Evolutionary conservation across 1,140 invertebrate genomes (phyloP).

Genomic region (Hyphantria cunea): DNA sequence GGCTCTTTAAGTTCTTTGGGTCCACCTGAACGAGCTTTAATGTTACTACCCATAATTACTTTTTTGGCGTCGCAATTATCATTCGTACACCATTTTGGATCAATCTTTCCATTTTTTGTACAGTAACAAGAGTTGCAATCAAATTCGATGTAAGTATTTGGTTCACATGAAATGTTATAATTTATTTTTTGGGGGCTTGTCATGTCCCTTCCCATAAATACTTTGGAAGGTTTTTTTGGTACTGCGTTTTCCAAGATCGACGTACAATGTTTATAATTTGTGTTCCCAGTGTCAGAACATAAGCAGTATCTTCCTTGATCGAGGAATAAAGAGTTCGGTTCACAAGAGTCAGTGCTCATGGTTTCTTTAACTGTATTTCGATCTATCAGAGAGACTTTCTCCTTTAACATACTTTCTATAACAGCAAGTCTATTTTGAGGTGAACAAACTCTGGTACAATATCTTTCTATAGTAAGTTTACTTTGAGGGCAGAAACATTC

Average conservation of each 20-base stretch:
- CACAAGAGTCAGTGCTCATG: constrained; percentile 36
- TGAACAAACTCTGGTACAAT: constrained; percentile 59
- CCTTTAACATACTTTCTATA: constrained; percentile 52
- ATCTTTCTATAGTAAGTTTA: constrained; percentile 44
- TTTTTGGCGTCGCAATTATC: constrained; percentile 66
- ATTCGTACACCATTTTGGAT: constrained; percentile 70
- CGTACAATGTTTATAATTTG: constrained; percentile 53
- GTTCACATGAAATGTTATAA: constrained; percentile 49
- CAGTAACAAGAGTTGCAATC: constrained; percentile 73
- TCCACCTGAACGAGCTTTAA: too few species aligned
- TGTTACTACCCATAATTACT: constrained; percentile 34
- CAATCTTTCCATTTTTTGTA: constrained; percentile 59
- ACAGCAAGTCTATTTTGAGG: constrained; percentile 52
- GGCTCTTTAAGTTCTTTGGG: too few species aligned
- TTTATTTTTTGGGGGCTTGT: constrained; percentile 31
- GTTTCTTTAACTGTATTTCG: constrained; percentile 36
- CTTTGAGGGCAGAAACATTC: constrained; percentile 63
- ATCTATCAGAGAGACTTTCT: constrained; percentile 41
- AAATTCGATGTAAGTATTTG: constrained; percentile 61
- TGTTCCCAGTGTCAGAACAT: constrained; percentile 53
- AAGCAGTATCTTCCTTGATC: constrained; percentile 59
- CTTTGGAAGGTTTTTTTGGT: constrained; percentile 12
- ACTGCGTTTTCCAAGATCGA: constrained; percentile 33
- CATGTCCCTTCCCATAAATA: constrained; percentile 19
- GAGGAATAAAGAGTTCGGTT: constrained; percentile 51